A percentile compares a stretch with the other conserved stretches of the same genome.
Evolutionary conservation across 1,140 invertebrate species (phyloP).

Genomic region (Aleiodes sp.): DNA sequence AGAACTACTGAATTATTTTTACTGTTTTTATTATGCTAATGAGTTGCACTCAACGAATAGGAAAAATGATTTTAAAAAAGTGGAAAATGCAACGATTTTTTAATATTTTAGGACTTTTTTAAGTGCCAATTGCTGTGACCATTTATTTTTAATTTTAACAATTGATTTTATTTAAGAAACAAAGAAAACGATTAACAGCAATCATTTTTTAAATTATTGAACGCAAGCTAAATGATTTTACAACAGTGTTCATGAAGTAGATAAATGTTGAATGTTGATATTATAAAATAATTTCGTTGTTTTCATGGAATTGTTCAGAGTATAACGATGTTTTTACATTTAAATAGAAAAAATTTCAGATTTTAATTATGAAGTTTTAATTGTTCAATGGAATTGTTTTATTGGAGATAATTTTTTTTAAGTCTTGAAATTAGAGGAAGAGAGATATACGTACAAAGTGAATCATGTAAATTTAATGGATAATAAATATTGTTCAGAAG

Average conservation of each 20-base stretch:
- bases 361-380: not conserved
- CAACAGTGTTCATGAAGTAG: not conserved
- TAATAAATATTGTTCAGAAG: too few species aligned
- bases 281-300: not conserved
- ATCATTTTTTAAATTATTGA: too few species aligned
- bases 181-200: too few species aligned
- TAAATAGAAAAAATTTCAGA: not conserved
- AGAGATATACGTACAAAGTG: too few species aligned
- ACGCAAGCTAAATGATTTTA: too few species aligned
- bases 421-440: too few species aligned
- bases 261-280: constrained; percentile 1
- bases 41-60: too few species aligned
- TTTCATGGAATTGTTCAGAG: not conserved
- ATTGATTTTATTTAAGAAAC: too few species aligned
- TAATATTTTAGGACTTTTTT: not conserved
- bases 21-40: constrained; percentile 8
- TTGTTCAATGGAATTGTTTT: not conserved
- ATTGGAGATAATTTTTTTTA: too few species aligned
- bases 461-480: too few species aligned
- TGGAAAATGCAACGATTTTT: too few species aligned
- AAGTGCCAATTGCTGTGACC: constrained; percentile 7
- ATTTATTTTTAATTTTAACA: not conserved
- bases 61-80: too few species aligned
- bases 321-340: constrained; percentile 3
- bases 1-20: not conserved